These are phyloP conservation scores for Beroe forskalii DNA, from an alignment of 37 sponge, comb jelly and placozoan species.

Conservation along the genomic window DNA sequence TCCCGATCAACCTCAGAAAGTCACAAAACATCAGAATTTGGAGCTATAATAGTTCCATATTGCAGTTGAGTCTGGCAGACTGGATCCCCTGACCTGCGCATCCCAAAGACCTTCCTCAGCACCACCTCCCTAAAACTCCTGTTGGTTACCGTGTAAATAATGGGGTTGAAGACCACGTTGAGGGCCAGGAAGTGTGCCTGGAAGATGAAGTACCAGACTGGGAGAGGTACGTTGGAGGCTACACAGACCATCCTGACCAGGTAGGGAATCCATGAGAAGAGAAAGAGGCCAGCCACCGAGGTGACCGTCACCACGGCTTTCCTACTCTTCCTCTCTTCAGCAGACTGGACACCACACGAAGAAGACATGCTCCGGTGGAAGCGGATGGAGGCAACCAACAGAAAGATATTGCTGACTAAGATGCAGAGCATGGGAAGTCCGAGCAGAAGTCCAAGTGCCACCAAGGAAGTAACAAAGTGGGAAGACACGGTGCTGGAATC, in stretches of 20 bases:
- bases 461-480: neutral
- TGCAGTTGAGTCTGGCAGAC: too few species aligned
- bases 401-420: neutral
- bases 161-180: neutral
- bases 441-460: neutral
- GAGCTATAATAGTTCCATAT: too few species aligned
- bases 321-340: neutral
- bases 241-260: neutral
- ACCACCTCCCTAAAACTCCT: neutral
- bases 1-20: too few species aligned
- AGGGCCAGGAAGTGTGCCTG: conserved; percentile 15
- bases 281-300: neutral
- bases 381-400: neutral
- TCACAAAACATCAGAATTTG: too few species aligned
- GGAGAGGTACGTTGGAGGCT: neutral
- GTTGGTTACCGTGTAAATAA: neutral
- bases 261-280: conserved; percentile 21
- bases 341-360: neutral
- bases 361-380: neutral
- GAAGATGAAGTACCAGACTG: neutral
- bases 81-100: too few species aligned
- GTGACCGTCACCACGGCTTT: neutral
- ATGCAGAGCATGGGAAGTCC: neutral
- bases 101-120: neutral
- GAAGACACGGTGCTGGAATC: neutral